A percentile compares a stretch with the other conserved stretches of the same genome.
phyloP scores from a whole-genome alignment of 2,888 invertebrate genomes.

The Calliopum simillimum region DNA sequence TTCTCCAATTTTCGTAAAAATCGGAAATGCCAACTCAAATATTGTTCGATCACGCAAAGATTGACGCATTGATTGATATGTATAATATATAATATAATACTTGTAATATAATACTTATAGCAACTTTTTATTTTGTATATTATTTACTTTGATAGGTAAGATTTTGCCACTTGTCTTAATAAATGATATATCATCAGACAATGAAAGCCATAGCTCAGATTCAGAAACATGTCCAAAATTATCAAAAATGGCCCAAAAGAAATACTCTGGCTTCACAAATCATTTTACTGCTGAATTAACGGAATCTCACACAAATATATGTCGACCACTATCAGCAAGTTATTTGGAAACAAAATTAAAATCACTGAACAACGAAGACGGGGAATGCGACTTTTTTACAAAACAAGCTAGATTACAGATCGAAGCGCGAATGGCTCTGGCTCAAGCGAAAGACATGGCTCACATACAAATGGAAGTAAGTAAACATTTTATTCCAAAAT shows the following conservation, averaged over 20 bases:
- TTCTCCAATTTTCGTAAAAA: no score
- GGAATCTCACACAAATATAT: no score
- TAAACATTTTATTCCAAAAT: background rate
- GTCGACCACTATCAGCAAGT: no score
- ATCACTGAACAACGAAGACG: slow-evolving; percentile 54
- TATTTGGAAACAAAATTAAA: background rate
- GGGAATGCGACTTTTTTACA: slow-evolving; percentile 84
- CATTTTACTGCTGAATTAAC: background rate
- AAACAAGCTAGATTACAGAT: slow-evolving; percentile 85
- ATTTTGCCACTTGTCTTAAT: background rate
- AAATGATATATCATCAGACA: slow-evolving; percentile 75
- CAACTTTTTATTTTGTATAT: no score
- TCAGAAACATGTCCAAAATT: slow-evolving; percentile 70
- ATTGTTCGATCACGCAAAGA: no score
- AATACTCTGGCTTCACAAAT: slow-evolving; percentile 35
- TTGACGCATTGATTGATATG: no score
- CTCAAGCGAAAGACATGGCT: slow-evolving; percentile 92
- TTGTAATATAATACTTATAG: no score
- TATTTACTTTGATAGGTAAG: no score
- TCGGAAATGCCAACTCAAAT: no score
- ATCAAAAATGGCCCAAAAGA: slow-evolving; percentile 52
- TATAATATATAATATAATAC: no score
- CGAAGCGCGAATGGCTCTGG: slow-evolving; percentile 87
- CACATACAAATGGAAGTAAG: slow-evolving; percentile 89
- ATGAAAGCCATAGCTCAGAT: slow-evolving; percentile 82